Evolutionary conservation across 53 echinoderm and acorn worm genomes (phyloP), one percentile per base, ranked within the genome.

Genomic region (Echinometra lucunter): DNA sequence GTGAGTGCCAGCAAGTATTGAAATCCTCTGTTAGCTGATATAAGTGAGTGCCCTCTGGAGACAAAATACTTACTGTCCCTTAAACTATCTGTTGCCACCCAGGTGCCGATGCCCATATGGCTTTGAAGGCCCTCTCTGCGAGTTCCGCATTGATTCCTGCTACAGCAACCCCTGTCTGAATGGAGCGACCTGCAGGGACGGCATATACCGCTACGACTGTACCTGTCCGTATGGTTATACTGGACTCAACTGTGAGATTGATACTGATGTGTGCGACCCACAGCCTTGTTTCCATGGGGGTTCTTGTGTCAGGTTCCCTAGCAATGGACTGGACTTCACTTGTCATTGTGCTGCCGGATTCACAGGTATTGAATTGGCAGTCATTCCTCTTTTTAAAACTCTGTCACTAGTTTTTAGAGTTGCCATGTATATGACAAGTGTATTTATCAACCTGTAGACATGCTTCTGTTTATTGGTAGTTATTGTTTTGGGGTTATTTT

Each of bases 221-320:
- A 58, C 74, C 25, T 99, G 98, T 53, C 78, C 75, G 0, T 44
- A 95, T 13, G 99, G 98, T 1, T 99, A 97, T 44, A 94, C 58
- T 47, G 99, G 99, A 21, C 40, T 90, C 66, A 97, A 98, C 95
- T 99, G 99, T 89, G 95, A 98, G 88, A 92, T 97, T 0, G 99
- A 99, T 44, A 96, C 96, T 11, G 98, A 99, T 72, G 96, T 98
- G 21, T 98, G 99, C 82, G 98, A 97, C 27, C 99, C 99, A 1
- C 97, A 94, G 78, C 99, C 99, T 27, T 99, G 99, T 70, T 97
- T 99, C 82, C 99, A 99, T 75, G 97, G 98, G 11, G 99, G 97
- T 58, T 95, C 97, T 0, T 99, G 99, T 92, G 88, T 93, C 44
- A 91, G 95, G 88, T 96, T 96, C 28, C 96, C 97, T 17, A 96